These are phyloP conservation scores for Trachelus tabidus DNA, from an alignment of 2,888 invertebrate genomes.

Conservation along the genomic window DNA sequence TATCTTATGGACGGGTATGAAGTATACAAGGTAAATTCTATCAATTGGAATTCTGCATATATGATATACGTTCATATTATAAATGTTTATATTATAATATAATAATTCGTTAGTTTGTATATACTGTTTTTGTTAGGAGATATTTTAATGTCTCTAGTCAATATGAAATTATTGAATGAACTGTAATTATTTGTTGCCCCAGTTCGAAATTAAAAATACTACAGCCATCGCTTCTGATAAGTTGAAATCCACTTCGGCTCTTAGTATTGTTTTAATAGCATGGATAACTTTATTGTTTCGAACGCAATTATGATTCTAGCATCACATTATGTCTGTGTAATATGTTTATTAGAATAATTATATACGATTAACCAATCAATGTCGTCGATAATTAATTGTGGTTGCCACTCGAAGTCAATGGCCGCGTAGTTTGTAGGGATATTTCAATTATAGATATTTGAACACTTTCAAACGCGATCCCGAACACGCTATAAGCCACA, in stretches of 20 bases:
- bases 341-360: conserved; percentile 31
- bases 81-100: not conserved
- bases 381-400: conserved; percentile 20
- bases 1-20: not conserved
- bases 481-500: not conserved
- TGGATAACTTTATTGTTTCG: not conserved
- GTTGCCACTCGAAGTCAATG: not conserved
- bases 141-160: not conserved
- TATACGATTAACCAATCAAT: conserved; percentile 39
- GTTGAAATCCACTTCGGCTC: not conserved
- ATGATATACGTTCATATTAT: not conserved
- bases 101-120: not conserved
- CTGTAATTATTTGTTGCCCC: not conserved
- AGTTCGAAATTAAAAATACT: not conserved
- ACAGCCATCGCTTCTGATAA: not conserved
- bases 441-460: not conserved
- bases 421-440: not conserved
- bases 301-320: not conserved
- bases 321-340: not conserved
- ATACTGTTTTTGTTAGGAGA: not conserved
- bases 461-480: not conserved
- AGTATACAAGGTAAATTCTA: not conserved
- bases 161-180: not conserved
- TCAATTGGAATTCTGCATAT: not conserved
- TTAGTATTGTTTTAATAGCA: not conserved